A percentile compares a stretch with the other conserved stretches of the same genome.
Evolutionary conservation across 2,888 invertebrate genomes (phyloP).

Genomic region (Callyntrura guangdongensis): DNA sequence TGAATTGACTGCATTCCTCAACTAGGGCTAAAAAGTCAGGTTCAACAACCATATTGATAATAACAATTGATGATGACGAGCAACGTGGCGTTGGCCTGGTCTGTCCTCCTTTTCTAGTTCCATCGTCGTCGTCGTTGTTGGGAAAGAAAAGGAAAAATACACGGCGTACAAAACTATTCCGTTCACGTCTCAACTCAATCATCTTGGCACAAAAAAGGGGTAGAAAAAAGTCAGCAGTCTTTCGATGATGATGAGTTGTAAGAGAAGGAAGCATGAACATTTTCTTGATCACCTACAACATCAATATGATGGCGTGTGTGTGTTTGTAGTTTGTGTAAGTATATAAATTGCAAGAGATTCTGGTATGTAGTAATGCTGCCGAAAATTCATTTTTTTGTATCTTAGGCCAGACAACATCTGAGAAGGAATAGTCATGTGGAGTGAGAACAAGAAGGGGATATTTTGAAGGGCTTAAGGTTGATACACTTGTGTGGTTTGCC

Average conservation of each 20-base stretch:
- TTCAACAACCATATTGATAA: conserved; percentile 73
- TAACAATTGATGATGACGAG: conserved; percentile 65
- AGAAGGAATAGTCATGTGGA: neutral
- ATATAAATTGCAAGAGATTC: neutral
- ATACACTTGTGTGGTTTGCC: neutral
- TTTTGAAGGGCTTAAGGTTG: conserved; percentile 10
- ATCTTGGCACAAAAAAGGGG: conserved; percentile 80
- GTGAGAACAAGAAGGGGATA: conserved; percentile 13
- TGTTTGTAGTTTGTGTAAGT: too few relatives aligned
- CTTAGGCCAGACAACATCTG: conserved; percentile 46
- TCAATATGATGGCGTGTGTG: too few relatives aligned
- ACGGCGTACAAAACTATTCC: too few relatives aligned
- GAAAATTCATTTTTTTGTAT: neutral
- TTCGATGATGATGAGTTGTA: conserved; percentile 49
- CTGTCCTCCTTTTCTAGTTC: conserved; percentile 19
- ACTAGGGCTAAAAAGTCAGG: conserved; percentile 54
- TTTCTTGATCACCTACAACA: too few relatives aligned
- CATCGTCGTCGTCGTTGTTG: neutral
- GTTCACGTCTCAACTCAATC: conserved; percentile 84
- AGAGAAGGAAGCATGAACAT: conserved; percentile 23
- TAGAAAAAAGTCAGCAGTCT: conserved; percentile 79
- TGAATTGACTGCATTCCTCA: conserved; percentile 34
- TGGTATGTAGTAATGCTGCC: neutral
- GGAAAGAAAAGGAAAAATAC: too few relatives aligned
- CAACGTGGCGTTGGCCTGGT: neutral